These are phyloP conservation scores for Petrolisthes cinctipes DNA, from an alignment of 2,888 invertebrate genomes.

Conservation along the genomic window DNA sequence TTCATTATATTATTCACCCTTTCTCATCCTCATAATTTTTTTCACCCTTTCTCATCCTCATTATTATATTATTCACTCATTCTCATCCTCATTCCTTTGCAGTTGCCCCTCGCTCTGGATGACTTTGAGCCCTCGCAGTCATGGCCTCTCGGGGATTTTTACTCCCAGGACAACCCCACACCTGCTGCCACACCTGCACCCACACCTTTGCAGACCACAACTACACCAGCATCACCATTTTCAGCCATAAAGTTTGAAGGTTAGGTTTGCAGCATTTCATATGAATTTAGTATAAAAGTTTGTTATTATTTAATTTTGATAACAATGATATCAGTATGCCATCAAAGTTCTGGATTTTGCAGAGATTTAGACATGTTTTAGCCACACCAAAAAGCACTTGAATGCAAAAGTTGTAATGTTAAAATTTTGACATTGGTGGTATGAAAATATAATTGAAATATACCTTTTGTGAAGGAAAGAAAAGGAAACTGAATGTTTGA, in stretches of 20 bases:
- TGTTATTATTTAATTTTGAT: neutral
- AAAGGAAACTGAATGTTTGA: no score
- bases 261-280: constrained; percentile 2
- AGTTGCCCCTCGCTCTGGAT: constrained; percentile 51
- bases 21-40: neutral
- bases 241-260: constrained; percentile 31
- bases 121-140: constrained; percentile 48
- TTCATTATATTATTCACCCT: neutral
- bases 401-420: neutral
- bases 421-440: neutral
- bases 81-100: neutral
- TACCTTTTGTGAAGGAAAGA: no score
- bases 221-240: neutral
- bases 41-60: neutral
- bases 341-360: neutral
- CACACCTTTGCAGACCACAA: neutral
- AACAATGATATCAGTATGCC: neutral
- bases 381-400: neutral
- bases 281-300: no score
- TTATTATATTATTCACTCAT: neutral
- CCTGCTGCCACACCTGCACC: neutral
- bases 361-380: neutral
- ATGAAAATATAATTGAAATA: neutral
- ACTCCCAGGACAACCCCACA: constrained; percentile 17
- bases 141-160: constrained; percentile 39